phyloP scores from a whole-genome alignment of 92 coral and sea anemone genomes.

The Heteractis magnifica region DNA sequence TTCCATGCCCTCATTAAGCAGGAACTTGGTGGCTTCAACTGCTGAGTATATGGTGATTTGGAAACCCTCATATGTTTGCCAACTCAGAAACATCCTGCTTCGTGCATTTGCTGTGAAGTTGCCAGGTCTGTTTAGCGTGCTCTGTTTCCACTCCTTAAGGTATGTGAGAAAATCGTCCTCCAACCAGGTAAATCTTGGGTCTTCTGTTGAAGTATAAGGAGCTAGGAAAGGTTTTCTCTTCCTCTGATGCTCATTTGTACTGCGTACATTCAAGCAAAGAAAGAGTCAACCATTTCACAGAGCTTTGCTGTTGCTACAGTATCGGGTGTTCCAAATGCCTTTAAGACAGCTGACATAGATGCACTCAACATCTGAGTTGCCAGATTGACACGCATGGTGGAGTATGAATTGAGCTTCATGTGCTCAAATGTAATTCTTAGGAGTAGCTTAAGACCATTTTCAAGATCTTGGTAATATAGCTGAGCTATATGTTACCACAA shows the following conservation, averaged over 20 bases:
- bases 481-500: slow-evolving; percentile 33
- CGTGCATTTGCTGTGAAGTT: slow-evolving; percentile 42
- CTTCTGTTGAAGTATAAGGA: slow-evolving; percentile 21
- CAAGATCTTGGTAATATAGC: slow-evolving; percentile 32
- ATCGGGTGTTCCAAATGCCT: slow-evolving; percentile 53
- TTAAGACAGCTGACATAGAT: too few relatives aligned
- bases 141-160: slow-evolving; percentile 51
- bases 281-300: slow-evolving; percentile 44
- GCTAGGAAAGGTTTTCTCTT: slow-evolving; percentile 46
- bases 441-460: slow-evolving; percentile 42
- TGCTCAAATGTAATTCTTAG: slow-evolving; percentile 43
- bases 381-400: slow-evolving; percentile 46
- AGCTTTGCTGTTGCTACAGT: slow-evolving; percentile 37
- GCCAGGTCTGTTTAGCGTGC: slow-evolving; percentile 40
- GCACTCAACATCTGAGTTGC: slow-evolving; percentile 50
- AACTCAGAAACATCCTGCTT: slow-evolving; percentile 42
- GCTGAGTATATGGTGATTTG: slow-evolving; percentile 46
- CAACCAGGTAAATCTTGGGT: slow-evolving; percentile 48
- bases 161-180: slow-evolving; percentile 27
- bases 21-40: slow-evolving; percentile 49
- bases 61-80: slow-evolving; percentile 65
- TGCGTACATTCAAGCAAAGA: slow-evolving; percentile 51
- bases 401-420: slow-evolving; percentile 36
- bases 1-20: slow-evolving; percentile 54
- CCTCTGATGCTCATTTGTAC: slow-evolving; percentile 42